Base-by-base conservation (phyloP, 2,888 invertebrate genomes). In the Caenorhabditis sp. region DNA sequence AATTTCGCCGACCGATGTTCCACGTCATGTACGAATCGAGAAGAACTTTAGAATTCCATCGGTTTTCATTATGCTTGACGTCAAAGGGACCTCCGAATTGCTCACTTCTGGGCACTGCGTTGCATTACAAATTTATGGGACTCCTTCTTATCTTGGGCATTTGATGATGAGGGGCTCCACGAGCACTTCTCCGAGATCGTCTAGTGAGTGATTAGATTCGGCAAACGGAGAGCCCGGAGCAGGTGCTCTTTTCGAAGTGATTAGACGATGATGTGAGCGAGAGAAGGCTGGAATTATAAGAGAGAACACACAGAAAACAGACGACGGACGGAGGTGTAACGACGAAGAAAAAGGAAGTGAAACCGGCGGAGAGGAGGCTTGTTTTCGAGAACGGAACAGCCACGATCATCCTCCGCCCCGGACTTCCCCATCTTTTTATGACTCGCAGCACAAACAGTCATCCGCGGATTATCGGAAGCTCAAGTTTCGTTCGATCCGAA, bases 251-350 rank as follows among this genome's bases (percentile, higher is more conserved):
- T 24, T 39, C 15, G 6, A 4, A 17, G 20, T 61, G 20, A 37
- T 46, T 22, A 59, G 8, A 17, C 26, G 43, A 52, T 62, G 62
- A 62, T 63, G 63, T 53, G 39, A 35, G 35, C 11, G 45, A n/a
- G 45, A 65, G 35, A 17, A 63, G 62, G 63, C 55, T 55, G 55
- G 53, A 55, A 63, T 63, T 55, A 45, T 37, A 55, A 52, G 39
- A 39, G 17, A 27, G 37, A 35, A 35, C 35, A 35, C 35, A 35
- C 35, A 22, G 20, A 52, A 27, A 52, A 53, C 43, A 35, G 26
- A 53, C 35, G 13, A 9, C 9, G 13, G 30, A 32, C 26, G 11
- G 35, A 63, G 37, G 55, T 35, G 52, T 15, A 52, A 43, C 17
- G 53, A 45, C 26, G 37, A 41, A 59, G 43, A 46, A 46, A 30